Percentiles rank a stretch among this genome's conserved stretches.
Conservation (phyloP, 2,113 vertebrate species). For the Craseonycteris thonglongyai region DNA sequence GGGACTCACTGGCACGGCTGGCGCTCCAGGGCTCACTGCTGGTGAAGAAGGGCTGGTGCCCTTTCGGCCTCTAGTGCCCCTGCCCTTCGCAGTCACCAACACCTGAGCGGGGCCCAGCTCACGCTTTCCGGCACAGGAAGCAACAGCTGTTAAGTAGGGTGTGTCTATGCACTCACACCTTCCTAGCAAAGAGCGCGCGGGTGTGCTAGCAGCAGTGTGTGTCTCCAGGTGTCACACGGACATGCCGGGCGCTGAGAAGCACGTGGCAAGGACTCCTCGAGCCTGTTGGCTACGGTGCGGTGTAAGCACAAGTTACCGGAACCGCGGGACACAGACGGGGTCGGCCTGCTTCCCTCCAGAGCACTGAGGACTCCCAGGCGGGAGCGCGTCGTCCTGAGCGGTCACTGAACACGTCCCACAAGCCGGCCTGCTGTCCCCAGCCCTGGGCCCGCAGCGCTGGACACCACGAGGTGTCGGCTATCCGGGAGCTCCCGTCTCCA, state of each 20-base stretch:
- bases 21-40: neutral
- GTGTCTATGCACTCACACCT: rapidly evolving
- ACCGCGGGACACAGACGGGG: too few relatives aligned
- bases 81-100: too few relatives aligned
- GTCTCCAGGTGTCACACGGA: too few relatives aligned
- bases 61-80: neutral
- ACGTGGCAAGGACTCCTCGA: neutral
- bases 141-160: too few relatives aligned
- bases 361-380: rapidly evolving
- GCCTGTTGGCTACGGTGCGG: neutral
- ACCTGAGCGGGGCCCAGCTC: neutral
- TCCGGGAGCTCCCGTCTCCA: neutral
- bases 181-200: neutral
- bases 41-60: neutral
- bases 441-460: rapidly evolving
- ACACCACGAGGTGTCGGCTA: neutral
- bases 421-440: rapidly evolving
- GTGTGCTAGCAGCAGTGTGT: rapidly evolving
- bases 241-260: neutral
- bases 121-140: neutral
- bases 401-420: rapidly evolving
- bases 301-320: neutral
- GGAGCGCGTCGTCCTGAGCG: too few relatives aligned
- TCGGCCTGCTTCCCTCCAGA: rapidly evolving
- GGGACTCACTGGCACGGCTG: too few relatives aligned